Base-by-base conservation (phyloP, 2,888 invertebrate genomes). In the Apomyelois bistriatella region DNA sequence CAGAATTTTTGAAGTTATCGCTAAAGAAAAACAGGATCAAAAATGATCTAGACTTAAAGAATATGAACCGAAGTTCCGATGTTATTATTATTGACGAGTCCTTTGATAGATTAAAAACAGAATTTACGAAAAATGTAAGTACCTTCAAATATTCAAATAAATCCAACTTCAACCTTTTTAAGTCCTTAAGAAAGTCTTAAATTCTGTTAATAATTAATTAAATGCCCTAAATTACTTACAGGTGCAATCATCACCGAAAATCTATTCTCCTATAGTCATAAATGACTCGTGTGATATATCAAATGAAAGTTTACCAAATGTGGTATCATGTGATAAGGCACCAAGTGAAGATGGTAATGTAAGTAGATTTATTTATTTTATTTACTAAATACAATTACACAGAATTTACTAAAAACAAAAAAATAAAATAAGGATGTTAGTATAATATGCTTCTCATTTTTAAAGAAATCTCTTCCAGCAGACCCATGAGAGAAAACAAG, bases 31-130 rank as follows among this genome's bases (percentile, higher is more conserved):
- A 79, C 47, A 76, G 64, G 41, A 17, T 59, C n/a, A 76, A 75
- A 62, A 51, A 58, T 6, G 65, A 66, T 28, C 64, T 74, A 46
- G 72, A 75, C 40, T 48, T 52, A 1, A 73, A 66, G 52, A 79
- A 77, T 62, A 28, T 51, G 1, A 75, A 79, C 49, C 68, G 70
- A 28, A 81, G 74, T 61, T 77, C 83, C 0, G 85, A 85, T 65
- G 67, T 86, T 13, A 75, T 84, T 35, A 59, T 85, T 56, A 64
- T 89, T 54, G 88, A 90, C 63, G 88, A 89, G 53, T 83, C 88
- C 9, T 84, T 83, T 62, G 89, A 88, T 55, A 74, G 64, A 66
- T 58, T 84, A 38, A 73, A 66, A 37, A 61, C 71, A 3, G 77
- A 79, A 52, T 70, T 71, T 35, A 66, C 73, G 1, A 75, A 68